phyloP scores from a whole-genome alignment of 2,113 vertebrate genomes.

The Pithys albifrons region DNA sequence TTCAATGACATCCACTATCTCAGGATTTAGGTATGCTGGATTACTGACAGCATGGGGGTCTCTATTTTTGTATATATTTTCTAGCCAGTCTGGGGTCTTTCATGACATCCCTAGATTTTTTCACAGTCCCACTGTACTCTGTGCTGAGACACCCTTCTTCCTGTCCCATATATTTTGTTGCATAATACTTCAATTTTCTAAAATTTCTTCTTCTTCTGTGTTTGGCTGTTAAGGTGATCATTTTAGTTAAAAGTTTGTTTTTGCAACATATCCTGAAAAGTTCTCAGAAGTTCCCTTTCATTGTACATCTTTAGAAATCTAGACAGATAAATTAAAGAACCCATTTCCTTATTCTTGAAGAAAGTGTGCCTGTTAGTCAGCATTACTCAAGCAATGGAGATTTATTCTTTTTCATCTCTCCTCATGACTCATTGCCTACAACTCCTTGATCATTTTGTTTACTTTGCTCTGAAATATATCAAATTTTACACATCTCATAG shows the following conservation, averaged over 20 bases:
- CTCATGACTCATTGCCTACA: not conserved
- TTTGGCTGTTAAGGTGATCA: not conserved
- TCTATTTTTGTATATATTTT: not conserved
- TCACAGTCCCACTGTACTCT: not conserved
- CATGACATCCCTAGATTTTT: not conserved
- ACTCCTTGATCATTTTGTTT: not conserved
- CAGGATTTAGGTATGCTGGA: not conserved
- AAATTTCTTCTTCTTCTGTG: not conserved
- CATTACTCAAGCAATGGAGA: not conserved
- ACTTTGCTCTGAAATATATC: not conserved
- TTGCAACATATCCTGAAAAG: not conserved
- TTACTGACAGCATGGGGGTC: not conserved
- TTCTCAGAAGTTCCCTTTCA: not conserved
- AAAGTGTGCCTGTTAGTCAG: not conserved
- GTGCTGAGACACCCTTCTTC: not conserved
- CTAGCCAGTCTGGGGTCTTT: not conserved
- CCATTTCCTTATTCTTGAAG: accelerated
- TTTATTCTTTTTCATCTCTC: not conserved
- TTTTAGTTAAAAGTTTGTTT: not conserved
- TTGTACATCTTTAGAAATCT: not conserved
- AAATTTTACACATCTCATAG: not conserved
- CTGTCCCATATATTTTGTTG: not conserved
- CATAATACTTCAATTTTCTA: not conserved
- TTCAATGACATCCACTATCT: not conserved
- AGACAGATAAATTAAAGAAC: not conserved